Conservation (phyloP, 2,888 invertebrate species). For the Ommatoiulus sabulosus region DNA sequence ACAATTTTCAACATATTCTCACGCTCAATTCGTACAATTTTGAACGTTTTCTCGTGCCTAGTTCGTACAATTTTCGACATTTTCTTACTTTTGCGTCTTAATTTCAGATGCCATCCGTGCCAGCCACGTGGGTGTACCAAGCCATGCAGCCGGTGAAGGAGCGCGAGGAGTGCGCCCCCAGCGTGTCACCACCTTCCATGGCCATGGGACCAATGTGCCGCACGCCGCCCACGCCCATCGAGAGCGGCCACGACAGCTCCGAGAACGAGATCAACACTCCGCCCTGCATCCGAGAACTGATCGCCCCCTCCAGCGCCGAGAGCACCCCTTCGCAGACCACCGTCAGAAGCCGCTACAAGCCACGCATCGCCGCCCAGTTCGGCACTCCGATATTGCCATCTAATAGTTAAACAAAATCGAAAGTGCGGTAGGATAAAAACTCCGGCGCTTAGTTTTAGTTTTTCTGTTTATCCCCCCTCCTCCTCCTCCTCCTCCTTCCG, state of each 20-base stretch:
- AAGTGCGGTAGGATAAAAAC: not conserved
- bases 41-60: too few relatives aligned
- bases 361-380: slow-evolving; percentile 55
- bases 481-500: too few relatives aligned
- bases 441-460: too few relatives aligned
- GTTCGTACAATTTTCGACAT: too few relatives aligned
- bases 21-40: too few relatives aligned
- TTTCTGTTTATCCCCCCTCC: too few relatives aligned
- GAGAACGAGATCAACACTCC: slow-evolving; percentile 55
- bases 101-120: slow-evolving; percentile 51
- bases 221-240: slow-evolving; percentile 38
- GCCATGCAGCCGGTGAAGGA: not conserved
- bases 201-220: not conserved
- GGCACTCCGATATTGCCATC: slow-evolving; percentile 31
- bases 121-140: slow-evolving; percentile 55
- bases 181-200: slow-evolving; percentile 21
- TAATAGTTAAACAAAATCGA: not conserved
- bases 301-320: slow-evolving; percentile 55
- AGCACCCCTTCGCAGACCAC: slow-evolving; percentile 38
- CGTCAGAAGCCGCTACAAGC: not conserved
- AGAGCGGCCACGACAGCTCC: slow-evolving; percentile 42
- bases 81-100: too few relatives aligned
- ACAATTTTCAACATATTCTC: too few relatives aligned
- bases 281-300: slow-evolving; percentile 55
- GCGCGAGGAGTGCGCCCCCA: not conserved